These are phyloP conservation scores for Aporophyla lueneburgensis DNA, from an alignment of 2,888 invertebrate genomes.

Conservation along the genomic window DNA sequence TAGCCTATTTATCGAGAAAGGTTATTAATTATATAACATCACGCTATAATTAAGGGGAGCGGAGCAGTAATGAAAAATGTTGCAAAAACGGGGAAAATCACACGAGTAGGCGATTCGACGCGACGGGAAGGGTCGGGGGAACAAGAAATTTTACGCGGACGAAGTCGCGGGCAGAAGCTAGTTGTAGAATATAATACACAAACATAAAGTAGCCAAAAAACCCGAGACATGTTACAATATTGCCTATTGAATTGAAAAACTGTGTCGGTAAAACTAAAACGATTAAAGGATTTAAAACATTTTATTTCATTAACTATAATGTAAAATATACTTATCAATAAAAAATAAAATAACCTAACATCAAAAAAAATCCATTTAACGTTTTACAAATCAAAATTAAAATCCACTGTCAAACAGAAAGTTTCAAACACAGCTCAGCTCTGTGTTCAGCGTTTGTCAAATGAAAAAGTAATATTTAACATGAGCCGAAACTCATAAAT, in stretches of 20 bases:
- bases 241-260: neutral
- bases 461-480: conserved; percentile 66
- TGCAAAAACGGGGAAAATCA: too few relatives aligned
- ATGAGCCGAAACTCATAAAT: conserved; percentile 63
- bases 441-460: conserved; percentile 45
- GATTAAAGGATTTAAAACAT: neutral
- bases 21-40: too few relatives aligned
- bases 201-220: neutral
- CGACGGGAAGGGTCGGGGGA: too few relatives aligned
- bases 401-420: conserved; percentile 12
- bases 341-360: neutral
- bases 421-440: conserved; percentile 21
- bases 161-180: too few relatives aligned
- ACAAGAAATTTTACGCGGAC: too few relatives aligned
- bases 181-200: neutral
- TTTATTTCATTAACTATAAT: neutral
- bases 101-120: too few relatives aligned
- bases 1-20: too few relatives aligned
- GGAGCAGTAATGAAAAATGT: too few relatives aligned
- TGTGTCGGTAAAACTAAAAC: neutral
- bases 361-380: neutral
- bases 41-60: too few relatives aligned
- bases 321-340: neutral
- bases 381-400: conserved; percentile 14
- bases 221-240: neutral